A percentile compares a stretch with the other conserved stretches of the same genome.
These are phyloP conservation scores for Xestia sexstrigata DNA, from an alignment of 2,888 invertebrate genomes.

Conservation along the genomic window DNA sequence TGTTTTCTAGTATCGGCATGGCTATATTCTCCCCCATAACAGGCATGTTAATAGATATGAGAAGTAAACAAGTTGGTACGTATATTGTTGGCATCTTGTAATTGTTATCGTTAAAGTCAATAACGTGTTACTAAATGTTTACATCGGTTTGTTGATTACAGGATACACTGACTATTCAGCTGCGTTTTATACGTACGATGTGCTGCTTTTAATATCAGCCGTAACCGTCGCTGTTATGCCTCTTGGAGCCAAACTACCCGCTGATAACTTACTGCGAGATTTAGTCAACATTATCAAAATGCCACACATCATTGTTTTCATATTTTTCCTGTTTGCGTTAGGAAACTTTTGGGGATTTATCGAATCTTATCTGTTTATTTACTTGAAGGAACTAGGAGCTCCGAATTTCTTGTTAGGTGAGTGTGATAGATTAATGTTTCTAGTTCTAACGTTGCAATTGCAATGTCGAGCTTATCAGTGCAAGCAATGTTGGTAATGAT, in stretches of 20 bases:
- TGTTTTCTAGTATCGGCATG: constrained; percentile 96
- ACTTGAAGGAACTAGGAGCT: constrained; percentile 95
- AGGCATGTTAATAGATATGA: constrained; percentile 94
- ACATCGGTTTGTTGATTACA: constrained; percentile 84
- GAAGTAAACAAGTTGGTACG: constrained; percentile 91
- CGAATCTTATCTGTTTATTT: constrained; percentile 96
- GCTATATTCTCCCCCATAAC: constrained; percentile 95
- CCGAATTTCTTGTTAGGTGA: constrained; percentile 95
- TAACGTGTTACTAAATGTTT: constrained; percentile 78
- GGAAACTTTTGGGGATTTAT: constrained; percentile 97
- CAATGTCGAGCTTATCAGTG: constrained; percentile 30
- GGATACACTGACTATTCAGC: constrained; percentile 96
- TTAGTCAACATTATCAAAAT: constrained; percentile 94
- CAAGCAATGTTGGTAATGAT: constrained; percentile 50
- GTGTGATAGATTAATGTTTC: constrained; percentile 58
- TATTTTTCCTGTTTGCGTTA: constrained; percentile 94
- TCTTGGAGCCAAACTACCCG: constrained; percentile 94
- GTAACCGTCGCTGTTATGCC: constrained; percentile 95
- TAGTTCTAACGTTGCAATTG: constrained; percentile 8
- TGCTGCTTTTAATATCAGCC: constrained; percentile 93
- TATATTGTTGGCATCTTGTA: constrained; percentile 76
- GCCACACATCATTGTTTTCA: constrained; percentile 95
- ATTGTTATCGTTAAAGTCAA: constrained; percentile 86
- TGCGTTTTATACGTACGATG: constrained; percentile 96
- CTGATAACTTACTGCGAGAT: constrained; percentile 94